phyloP scores from a whole-genome alignment of 2,888 invertebrate species.

The Ernsta delagoae region DNA sequence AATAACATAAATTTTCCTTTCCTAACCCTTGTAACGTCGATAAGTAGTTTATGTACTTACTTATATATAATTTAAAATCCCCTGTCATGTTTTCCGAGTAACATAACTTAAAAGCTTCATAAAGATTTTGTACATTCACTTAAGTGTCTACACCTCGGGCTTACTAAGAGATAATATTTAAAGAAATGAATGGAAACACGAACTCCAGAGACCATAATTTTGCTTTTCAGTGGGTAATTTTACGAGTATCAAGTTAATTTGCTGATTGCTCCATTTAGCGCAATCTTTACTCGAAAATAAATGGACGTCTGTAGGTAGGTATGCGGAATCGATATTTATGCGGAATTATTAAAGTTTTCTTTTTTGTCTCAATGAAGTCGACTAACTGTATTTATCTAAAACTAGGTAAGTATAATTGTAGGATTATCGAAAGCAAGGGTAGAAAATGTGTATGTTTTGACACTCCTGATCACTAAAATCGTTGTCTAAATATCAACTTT shows the following conservation, averaged over 20 bases:
- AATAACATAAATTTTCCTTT: too few relatives aligned
- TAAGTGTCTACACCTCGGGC: constrained; percentile 34
- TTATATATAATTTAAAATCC: constrained; percentile 33
- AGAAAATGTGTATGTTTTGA: too few relatives aligned
- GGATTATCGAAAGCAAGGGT: too few relatives aligned
- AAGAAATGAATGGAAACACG: constrained; percentile 34
- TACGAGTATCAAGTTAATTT: constrained; percentile 4
- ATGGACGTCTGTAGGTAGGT: not conserved
- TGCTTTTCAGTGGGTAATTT: constrained; percentile 34
- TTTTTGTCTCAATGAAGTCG: not conserved
- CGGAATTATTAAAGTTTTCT: not conserved
- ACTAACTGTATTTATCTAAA: too few relatives aligned
- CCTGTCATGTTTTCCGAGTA: constrained; percentile 51
- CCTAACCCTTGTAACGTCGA: too few relatives aligned
- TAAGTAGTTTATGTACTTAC: too few relatives aligned
- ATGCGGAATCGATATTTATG: constrained; percentile 37
- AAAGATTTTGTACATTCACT: constrained; percentile 35
- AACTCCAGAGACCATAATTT: constrained; percentile 28
- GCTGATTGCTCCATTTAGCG: constrained; percentile 29
- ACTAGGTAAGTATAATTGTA: too few relatives aligned
- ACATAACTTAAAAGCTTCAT: constrained; percentile 53
- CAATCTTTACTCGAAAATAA: constrained; percentile 17
- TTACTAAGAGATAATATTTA: constrained; percentile 29
- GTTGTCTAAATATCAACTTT: too few relatives aligned
- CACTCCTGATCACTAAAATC: too few relatives aligned